Base-by-base conservation (phyloP, 2,888 invertebrate species). In the Plutella xylostella region DNA sequence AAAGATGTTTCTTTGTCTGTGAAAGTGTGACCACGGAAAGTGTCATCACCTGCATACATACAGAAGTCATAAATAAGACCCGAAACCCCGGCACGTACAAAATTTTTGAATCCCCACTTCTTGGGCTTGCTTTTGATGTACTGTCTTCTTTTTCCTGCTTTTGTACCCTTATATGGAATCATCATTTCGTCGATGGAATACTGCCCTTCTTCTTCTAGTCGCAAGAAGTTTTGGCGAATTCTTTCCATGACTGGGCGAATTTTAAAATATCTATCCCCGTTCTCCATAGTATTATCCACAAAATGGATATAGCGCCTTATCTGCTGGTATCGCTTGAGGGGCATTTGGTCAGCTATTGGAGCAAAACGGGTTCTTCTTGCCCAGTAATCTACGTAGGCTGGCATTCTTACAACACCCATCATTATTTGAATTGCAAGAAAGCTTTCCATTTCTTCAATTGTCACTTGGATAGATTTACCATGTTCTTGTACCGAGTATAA, bases 31-130 rank as follows among this genome's bases (percentile, higher is more conserved):
- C 21, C 25, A 11, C 21, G 5, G 41, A 61, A 60, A 18, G 56
- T 61, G 7, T 50, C 51, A 41, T 56, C 52, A 1, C 60, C 61
- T 17, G 7, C 20, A 38, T 20, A 38, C 3, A 38, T 20, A 19
- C 19, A 20, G 20, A 38, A 38, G 11, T 38, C 38, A 4, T 12
- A 20, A 20, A 38, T 58, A 19, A 68, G 55, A 4, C 65, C 68
- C 20, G 56, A 54, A n/a, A 63, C 52, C 4, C 65, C 63, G 28
- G 63, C 58, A 18, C 65, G 33, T 2, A 61, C 59, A 51, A 58
- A 62, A 25, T 60, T 57, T 53, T 68, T 67, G 30, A 62, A 61
- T 1, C 68, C 66, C 63, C 63, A 68, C 45, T 67, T 64, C 7
- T 50, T 55, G 0, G 66, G 65, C 43, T 67, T 70, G 4, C 61